Conservation (phyloP, 2,113 vertebrate species). For the Elephantulus edwardii region DNA sequence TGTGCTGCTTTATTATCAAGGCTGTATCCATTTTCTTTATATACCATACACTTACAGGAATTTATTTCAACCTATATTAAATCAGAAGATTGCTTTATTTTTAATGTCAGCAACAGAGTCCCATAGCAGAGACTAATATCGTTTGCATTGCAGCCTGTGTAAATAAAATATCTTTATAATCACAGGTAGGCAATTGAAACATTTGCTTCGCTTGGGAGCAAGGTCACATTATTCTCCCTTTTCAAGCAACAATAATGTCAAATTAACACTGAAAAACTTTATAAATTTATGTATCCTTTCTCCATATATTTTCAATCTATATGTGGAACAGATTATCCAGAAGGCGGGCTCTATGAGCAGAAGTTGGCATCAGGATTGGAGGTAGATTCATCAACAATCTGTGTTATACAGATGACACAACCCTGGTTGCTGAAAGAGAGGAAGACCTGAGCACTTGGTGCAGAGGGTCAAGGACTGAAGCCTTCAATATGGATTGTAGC, state of each 20-base stretch:
- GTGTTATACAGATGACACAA: too few species aligned
- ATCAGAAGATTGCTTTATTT: slow-evolving; percentile 47
- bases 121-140: neutral
- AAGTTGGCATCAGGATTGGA: too few species aligned
- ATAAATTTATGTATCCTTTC: slow-evolving; percentile 24
- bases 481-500: too few species aligned
- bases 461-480: too few species aligned
- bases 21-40: neutral
- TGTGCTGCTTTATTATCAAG: neutral
- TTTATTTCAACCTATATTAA: slow-evolving; percentile 44
- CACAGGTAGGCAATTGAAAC: slow-evolving; percentile 53
- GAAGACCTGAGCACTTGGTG: too few species aligned
- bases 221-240: slow-evolving; percentile 47
- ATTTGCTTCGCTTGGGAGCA: slow-evolving; percentile 60
- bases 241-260: slow-evolving; percentile 65
- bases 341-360: too few species aligned
- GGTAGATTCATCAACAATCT: too few species aligned
- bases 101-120: slow-evolving; percentile 16
- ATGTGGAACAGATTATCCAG: too few species aligned
- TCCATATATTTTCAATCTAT: too few species aligned
- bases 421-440: too few species aligned
- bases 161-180: slow-evolving; percentile 53
- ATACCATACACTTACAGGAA: slow-evolving; percentile 12
- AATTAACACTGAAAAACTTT: slow-evolving; percentile 53
- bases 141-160: slow-evolving; percentile 38